phyloP scores from a whole-genome alignment of 2,797 vertebrate genomes.

The Sibirionetta formosa region DNA sequence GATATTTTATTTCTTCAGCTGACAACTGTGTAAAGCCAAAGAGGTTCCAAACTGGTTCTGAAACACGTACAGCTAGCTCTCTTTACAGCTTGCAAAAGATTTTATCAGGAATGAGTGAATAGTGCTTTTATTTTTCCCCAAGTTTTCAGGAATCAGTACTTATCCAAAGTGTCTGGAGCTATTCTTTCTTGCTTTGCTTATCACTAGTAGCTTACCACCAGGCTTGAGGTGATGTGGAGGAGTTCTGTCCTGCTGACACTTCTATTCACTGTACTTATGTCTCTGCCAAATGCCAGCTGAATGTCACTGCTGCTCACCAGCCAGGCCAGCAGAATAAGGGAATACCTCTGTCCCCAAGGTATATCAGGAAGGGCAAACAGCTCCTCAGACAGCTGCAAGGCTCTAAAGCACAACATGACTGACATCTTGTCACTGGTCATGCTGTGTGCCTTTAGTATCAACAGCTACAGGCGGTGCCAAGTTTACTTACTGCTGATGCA shows the following conservation, averaged over 20 bases:
- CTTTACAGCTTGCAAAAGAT: not conserved
- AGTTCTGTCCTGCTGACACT: not conserved
- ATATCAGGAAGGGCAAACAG: not conserved
- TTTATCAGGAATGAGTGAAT: not conserved
- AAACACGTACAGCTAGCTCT: not conserved
- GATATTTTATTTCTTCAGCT: not conserved
- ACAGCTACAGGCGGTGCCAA: not conserved
- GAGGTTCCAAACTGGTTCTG: not conserved
- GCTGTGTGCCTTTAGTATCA: not conserved
- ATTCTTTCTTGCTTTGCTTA: not conserved
- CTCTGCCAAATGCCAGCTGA: constrained; percentile 25
- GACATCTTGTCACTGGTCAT: not conserved
- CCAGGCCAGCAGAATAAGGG: not conserved
- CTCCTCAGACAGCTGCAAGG: not conserved
- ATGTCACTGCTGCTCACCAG: not conserved
- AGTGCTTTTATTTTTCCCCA: not conserved
- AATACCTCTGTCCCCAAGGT: not conserved
- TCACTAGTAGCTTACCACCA: not conserved
- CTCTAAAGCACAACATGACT: not conserved
- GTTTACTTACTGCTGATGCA: not conserved
- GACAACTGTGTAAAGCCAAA: not conserved
- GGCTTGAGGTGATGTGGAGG: not conserved
- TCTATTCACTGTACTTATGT: not conserved
- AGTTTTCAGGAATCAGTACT: not conserved
- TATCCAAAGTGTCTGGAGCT: not conserved